These are phyloP conservation scores for Trissolcus japonicus DNA, from an alignment of 2,888 invertebrate genomes.

Conservation along the genomic window DNA sequence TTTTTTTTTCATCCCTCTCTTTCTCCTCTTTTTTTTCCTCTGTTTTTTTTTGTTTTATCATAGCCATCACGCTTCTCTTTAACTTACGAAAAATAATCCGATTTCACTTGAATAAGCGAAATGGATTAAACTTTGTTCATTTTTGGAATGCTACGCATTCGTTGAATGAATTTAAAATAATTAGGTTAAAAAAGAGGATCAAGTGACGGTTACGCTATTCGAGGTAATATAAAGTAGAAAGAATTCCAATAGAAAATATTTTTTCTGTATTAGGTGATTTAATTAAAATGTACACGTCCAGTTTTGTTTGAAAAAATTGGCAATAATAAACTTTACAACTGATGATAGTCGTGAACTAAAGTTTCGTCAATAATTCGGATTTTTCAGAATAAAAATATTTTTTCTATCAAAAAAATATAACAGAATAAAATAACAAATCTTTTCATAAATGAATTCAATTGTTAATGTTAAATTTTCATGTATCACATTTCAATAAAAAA, in stretches of 20 bases:
- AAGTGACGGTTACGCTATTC: neutral
- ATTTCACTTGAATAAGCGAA: slow-evolving; percentile 52
- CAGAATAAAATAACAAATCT: no score
- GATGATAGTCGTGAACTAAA: no score
- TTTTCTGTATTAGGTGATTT: neutral
- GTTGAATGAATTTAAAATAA: slow-evolving; percentile 35
- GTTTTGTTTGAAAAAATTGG: slow-evolving; percentile 14
- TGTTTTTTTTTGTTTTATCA: slow-evolving; percentile 34
- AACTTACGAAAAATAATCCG: slow-evolving; percentile 51
- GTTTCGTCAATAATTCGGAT: no score
- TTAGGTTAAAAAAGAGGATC: slow-evolving; percentile 45
- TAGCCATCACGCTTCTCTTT: slow-evolving; percentile 40
- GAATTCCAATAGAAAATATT: slow-evolving; percentile 20
- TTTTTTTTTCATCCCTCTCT: no score
- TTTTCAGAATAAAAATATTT: no score
- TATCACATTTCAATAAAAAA: no score
- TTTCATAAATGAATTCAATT: no score
- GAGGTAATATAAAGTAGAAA: slow-evolving; percentile 13
- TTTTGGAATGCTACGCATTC: slow-evolving; percentile 41
- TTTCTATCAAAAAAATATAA: no score
- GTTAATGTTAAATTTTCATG: no score
- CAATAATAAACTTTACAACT: slow-evolving; percentile 5
- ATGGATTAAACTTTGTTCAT: slow-evolving; percentile 56
- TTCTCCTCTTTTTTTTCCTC: no score
- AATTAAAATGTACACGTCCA: no score